Evolutionary conservation across 1,140 invertebrate genomes (phyloP).

Genomic region (Megalonaias nervosa): DNA sequence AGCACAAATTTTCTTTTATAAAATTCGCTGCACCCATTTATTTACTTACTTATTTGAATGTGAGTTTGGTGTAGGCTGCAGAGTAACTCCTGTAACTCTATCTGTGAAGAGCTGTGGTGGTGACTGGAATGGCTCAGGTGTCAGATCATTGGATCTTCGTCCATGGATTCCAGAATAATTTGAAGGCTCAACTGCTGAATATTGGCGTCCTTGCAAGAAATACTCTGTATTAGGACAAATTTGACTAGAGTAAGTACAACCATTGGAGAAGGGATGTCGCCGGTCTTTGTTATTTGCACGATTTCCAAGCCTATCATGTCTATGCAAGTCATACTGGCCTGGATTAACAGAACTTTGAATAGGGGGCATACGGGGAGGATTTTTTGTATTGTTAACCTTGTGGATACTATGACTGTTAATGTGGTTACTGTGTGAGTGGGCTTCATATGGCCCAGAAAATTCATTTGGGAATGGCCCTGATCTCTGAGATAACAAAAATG

Average conservation of each 20-base stretch:
- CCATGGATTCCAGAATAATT: not conserved
- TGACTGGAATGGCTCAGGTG: slow-evolving; percentile 21
- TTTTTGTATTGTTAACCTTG: slow-evolving; percentile 21
- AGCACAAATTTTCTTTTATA: too few species aligned
- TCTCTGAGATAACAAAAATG: slow-evolving; percentile 1
- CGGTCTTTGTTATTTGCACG: too few species aligned
- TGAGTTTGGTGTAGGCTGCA: slow-evolving; percentile 12
- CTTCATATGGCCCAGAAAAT: not conserved
- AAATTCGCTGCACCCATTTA: too few species aligned
- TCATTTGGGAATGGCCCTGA: slow-evolving; percentile 7
- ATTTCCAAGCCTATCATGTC: too few species aligned
- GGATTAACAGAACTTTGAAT: slow-evolving; percentile 27
- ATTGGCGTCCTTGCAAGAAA: too few species aligned
- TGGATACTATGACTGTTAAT: too few species aligned
- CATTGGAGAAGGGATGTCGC: too few species aligned
- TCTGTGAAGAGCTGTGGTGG: slow-evolving; percentile 25
- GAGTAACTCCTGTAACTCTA: slow-evolving; percentile 17
- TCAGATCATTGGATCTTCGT: slow-evolving; percentile 20
- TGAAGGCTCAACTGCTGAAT: too few species aligned
- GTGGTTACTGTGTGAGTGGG: too few species aligned
- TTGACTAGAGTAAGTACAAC: too few species aligned
- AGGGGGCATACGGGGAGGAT: slow-evolving; percentile 27
- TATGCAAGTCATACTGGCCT: slow-evolving; percentile 15
- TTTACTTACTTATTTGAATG: slow-evolving; percentile 17
- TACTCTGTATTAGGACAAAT: too few species aligned